phyloP scores from a whole-genome alignment of 2,113 vertebrate species.

The Talpa occidentalis region DNA sequence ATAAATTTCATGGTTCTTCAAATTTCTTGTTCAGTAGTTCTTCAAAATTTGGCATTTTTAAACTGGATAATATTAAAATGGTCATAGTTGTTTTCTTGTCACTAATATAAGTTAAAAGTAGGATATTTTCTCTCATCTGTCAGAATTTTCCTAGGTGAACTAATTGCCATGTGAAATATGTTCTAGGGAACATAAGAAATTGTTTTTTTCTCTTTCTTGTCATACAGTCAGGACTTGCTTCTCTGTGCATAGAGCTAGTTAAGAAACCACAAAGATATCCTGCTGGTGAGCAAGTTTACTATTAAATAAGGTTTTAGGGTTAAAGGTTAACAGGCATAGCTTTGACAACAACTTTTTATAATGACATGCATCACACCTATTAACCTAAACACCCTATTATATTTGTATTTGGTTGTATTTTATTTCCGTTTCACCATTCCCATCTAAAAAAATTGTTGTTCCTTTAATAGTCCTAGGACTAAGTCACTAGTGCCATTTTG shows the following conservation, averaged over 20 bases:
- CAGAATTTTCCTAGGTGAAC: background rate
- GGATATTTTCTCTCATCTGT: background rate
- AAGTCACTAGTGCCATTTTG: background rate
- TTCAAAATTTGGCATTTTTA: conserved; percentile 24
- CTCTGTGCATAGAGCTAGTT: background rate
- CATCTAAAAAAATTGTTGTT: background rate
- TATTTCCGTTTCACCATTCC: background rate
- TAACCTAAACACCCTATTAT: conserved; percentile 3
- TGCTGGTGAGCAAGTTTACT: conserved; percentile 46
- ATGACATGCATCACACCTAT: conserved; percentile 18
- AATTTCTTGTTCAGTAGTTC: background rate
- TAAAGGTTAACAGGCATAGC: conserved; percentile 46
- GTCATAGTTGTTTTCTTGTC: background rate
- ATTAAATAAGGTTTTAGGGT: background rate
- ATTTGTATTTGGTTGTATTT: conserved; percentile 18
- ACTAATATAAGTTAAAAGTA: background rate
- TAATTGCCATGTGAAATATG: background rate
- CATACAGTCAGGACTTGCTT: background rate
- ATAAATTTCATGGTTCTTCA: background rate
- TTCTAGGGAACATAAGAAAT: background rate
- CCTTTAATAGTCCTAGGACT: background rate
- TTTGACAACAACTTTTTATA: conserved; percentile 47
- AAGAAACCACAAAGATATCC: background rate
- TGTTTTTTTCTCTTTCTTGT: conserved; percentile 7
- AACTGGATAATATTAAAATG: background rate